Base-by-base conservation (phyloP, 92 coral and sea anemone species). In the Diadumene lineata region DNA sequence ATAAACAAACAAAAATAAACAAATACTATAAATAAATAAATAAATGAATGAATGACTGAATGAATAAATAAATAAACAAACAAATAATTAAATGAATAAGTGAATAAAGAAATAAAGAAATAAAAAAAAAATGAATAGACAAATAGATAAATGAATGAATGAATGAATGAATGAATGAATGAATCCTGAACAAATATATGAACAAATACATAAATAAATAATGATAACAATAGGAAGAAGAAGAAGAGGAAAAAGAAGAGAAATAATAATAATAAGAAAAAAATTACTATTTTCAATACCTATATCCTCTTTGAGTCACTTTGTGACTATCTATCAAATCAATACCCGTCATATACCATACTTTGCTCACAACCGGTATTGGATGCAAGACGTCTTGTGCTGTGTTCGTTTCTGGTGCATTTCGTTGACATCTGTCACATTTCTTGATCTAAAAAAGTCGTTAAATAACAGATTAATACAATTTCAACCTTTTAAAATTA, bases 301-400 rank as follows among this genome's bases (percentile, higher is more conserved):
- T 73, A 31, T 73, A 56, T 7, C 78, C 68, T 11, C 16, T n/a
- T 56, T 58, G 27, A 56, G 78, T 34, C 15, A 25, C 58, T 1
- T 30, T 73, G 34, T 57, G 78, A 31, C 67, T 68, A 73, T 73
- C 68, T 1, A 80, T 73, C 66, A 72, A 73, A 27, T 80, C 85
- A 31, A 80, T 80, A 13, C 85, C 85, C 27, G 73, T 66, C 71
- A 80, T 66, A 43, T 80, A 80, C 79, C 85, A 80, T n/a, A 70
- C 63, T 4, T 64, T 71, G 1, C 72, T 31, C 28, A 56, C 53
- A 7, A 80, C 79, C 1, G 69, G 74, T 10, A 80, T 74, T 11
- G 79, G 85, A 56, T 80, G 79, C 43, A 72, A 34, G 9, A 72
- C 79, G 30, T 80, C 85, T 8, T 44, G 51, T 43, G 48, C 31